phyloP scores from a whole-genome alignment of 2,113 vertebrate species.

The Cebus imitator region DNA sequence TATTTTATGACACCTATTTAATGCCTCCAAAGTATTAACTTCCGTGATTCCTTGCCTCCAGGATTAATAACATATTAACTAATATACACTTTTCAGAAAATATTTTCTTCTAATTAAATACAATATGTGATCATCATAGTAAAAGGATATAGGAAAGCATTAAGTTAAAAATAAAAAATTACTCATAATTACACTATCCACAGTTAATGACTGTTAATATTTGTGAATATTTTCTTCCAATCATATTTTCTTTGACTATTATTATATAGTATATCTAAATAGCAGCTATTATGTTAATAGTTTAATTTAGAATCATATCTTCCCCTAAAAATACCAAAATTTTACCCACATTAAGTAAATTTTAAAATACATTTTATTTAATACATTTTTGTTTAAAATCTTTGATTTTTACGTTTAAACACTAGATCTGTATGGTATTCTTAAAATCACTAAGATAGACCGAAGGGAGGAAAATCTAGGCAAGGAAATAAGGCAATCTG shows the following conservation, averaged over 20 bases:
- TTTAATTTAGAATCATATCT: neutral
- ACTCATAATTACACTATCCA: neutral
- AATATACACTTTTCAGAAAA: neutral
- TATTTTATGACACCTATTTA: neutral
- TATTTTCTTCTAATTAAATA: neutral
- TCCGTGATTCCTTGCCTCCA: neutral
- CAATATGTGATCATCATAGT: neutral
- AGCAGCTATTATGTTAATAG: neutral
- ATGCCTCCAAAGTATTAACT: neutral
- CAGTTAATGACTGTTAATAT: neutral
- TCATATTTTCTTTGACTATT: neutral
- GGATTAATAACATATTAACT: neutral
- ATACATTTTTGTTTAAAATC: neutral
- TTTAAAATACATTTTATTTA: neutral
- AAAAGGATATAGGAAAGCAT: neutral
- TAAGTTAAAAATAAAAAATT: neutral
- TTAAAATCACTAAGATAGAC: neutral
- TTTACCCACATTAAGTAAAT: neutral
- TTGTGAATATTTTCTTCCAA: neutral
- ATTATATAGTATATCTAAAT: neutral
- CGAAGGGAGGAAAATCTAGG: neutral
- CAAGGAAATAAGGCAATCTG: neutral
- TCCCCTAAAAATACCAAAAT: neutral
- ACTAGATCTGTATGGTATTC: neutral
- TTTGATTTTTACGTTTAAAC: slow-evolving; percentile 1